Evolutionary conservation across 2,888 invertebrate species (phyloP).

Genomic region (Oeneis ivallda): DNA sequence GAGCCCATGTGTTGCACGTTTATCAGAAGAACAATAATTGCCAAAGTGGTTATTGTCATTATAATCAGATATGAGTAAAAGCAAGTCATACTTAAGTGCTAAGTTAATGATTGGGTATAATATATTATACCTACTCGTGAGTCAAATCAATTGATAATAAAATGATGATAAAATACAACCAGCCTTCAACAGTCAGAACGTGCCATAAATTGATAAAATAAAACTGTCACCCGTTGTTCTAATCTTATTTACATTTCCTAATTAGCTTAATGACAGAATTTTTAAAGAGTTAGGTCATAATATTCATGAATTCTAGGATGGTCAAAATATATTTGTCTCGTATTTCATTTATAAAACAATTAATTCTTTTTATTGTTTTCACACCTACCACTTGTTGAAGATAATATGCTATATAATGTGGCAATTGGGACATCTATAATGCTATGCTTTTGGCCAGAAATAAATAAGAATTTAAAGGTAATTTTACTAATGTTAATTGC

Average conservation of each 20-base stretch:
- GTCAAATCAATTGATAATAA: slow-evolving; percentile 4
- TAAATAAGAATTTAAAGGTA: no score
- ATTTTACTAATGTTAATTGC: no score
- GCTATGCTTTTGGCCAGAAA: no score
- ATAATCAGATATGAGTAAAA: no score
- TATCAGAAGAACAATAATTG: no score
- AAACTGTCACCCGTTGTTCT: slow-evolving; percentile 11
- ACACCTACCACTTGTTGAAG: no score
- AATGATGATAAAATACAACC: neutral
- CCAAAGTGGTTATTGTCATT: no score
- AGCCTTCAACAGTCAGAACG: slow-evolving; percentile 3
- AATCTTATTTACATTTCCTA: slow-evolving; percentile 18
- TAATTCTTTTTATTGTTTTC: neutral
- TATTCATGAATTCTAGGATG: no score
- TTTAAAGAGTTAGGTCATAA: slow-evolving; percentile 11
- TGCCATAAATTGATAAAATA: slow-evolving; percentile 15
- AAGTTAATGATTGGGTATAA: neutral
- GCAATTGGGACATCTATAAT: no score
- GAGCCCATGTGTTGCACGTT: no score
- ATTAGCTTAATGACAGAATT: neutral
- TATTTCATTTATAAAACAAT: neutral
- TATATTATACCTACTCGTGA: slow-evolving; percentile 7
- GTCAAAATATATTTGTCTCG: neutral
- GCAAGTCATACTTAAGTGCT: neutral
- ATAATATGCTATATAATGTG: no score